Evolutionary conservation across 2,888 invertebrate species (phyloP).

Genomic region (Trichogramma dendrolimi): DNA sequence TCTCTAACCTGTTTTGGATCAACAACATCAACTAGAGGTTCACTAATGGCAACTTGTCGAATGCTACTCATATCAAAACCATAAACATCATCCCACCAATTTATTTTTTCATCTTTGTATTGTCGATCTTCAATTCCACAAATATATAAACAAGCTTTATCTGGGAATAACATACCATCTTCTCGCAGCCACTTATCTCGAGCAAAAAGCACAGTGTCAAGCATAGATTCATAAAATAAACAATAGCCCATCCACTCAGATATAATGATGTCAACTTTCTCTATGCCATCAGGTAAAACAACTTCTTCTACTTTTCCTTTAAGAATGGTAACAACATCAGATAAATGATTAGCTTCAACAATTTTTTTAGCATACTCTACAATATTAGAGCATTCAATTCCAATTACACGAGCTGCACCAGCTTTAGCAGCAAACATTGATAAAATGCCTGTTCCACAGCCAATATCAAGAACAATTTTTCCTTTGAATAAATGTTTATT

Average conservation of each 20-base stretch:
- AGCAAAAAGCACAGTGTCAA: slow-evolving; percentile 97
- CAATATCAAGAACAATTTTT: slow-evolving; percentile 92
- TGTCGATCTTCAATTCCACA: slow-evolving; percentile 94
- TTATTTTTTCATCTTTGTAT: slow-evolving; percentile 99
- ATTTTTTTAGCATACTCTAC: slow-evolving; percentile 96
- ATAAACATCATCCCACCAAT: slow-evolving; percentile 99
- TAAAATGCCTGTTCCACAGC: slow-evolving; percentile 97
- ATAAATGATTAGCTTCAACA: slow-evolving; percentile 77
- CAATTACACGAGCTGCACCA: slow-evolving; percentile 91
- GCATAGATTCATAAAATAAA: slow-evolving; percentile 98
- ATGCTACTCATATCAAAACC: slow-evolving; percentile 99
- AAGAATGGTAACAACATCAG: slow-evolving; percentile 75
- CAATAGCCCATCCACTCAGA: slow-evolving; percentile 82
- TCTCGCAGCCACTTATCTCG: slow-evolving; percentile 94
- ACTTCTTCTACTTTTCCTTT: slow-evolving; percentile 95
- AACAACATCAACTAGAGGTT: slow-evolving; percentile 97
- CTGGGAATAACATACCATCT: slow-evolving; percentile 92
- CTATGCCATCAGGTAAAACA: slow-evolving; percentile 81
- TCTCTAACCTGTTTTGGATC: slow-evolving; percentile 79
- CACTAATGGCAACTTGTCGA: slow-evolving; percentile 93
- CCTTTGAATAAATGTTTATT: slow-evolving; percentile 96
- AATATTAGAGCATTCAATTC: slow-evolving; percentile 98
- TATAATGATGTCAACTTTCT: slow-evolving; percentile 89
- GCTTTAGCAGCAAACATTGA: slow-evolving; percentile 99
- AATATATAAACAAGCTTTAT: slow-evolving; percentile 87